Conservation (phyloP, 2,113 vertebrate species). For the Petromus typicus region DNA sequence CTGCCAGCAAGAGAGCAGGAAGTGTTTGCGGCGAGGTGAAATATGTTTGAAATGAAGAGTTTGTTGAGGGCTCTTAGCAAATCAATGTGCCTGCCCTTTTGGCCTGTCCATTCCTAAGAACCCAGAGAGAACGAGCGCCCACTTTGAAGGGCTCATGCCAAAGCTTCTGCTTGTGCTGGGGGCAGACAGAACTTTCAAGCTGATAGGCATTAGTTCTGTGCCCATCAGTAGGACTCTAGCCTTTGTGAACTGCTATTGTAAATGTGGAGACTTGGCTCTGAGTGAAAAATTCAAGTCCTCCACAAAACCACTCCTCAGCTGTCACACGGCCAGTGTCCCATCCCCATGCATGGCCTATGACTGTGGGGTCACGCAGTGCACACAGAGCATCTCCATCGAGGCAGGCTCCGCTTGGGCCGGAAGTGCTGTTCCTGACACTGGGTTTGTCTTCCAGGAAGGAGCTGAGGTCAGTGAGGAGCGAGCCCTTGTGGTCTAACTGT, state of each 20-base stretch:
- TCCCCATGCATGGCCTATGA: background rate
- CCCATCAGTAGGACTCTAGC: background rate
- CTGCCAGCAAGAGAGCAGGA: accelerated
- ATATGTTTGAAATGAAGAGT: background rate
- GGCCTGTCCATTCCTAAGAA: background rate
- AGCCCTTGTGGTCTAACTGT: accelerated
- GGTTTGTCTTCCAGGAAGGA: background rate
- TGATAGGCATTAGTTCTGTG: background rate
- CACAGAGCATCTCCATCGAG: accelerated
- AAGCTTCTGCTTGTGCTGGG: background rate
- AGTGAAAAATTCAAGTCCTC: background rate
- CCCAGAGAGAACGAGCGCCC: background rate
- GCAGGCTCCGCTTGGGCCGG: background rate
- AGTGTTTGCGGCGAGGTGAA: background rate
- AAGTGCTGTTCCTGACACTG: background rate
- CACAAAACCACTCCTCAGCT: background rate
- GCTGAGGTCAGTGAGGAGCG: background rate
- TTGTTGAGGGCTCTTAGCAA: background rate
- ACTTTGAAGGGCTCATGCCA: background rate
- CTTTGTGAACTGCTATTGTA: background rate
- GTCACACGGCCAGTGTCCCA: background rate
- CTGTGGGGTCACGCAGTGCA: accelerated
- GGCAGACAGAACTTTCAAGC: background rate
- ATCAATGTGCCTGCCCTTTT: background rate
- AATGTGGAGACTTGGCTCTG: background rate